Evolutionary conservation across 2,797 vertebrate species (phyloP), one percentile per base, ranked within the genome.

Genomic region (Sebastes iracundus): DNA sequence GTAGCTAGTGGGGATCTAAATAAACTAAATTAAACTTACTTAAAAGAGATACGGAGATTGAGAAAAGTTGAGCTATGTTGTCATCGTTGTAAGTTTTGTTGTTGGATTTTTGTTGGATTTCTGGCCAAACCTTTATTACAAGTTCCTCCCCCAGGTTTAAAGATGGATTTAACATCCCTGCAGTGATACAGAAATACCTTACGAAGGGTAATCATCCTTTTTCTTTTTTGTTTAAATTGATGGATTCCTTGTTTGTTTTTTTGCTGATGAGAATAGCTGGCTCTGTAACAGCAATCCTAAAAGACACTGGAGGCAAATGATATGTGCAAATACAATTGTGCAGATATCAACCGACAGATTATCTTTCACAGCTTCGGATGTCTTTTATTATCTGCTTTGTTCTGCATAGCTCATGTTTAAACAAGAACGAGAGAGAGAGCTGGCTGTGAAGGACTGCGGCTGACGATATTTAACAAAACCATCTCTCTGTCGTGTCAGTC

Each of bases 391-490:
- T 65, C 78, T 27, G 49, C 61, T 70, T 66, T 78, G 56, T 72
- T 73, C 27, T 23, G 35, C 49, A 12, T 46, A 58, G 33, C 53
- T 84, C 23, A 4, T 66, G 35, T 78, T 75, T 22, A 33, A 76
- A 69, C 20, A 56, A 12, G 56, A 65, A 33, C 2, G 56, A 46
- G 49, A 75, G 49, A 75, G n/a, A 4, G 7, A n/a, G 28, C 12
- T 5, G 2, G 55, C 71, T 62, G 25, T 30, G 22, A 56, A 23
- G 27, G 16, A 11, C 71, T 1, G 23, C 1, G 7, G 25, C 61
- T 67, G 53, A 64, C 32, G 25, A 23, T 65, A 76, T 86, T 84
- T 85, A 86, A 86, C 80, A 52, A 32, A 79, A 68, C 25, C 59
- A 1, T 30, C 35, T 27, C 42, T 23, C 60, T n/a, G 61, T 75